Evolutionary conservation across 2,888 invertebrate genomes (phyloP), one percentile per base, ranked within the genome.

Genomic region (Lasioglossum lativentre): DNA sequence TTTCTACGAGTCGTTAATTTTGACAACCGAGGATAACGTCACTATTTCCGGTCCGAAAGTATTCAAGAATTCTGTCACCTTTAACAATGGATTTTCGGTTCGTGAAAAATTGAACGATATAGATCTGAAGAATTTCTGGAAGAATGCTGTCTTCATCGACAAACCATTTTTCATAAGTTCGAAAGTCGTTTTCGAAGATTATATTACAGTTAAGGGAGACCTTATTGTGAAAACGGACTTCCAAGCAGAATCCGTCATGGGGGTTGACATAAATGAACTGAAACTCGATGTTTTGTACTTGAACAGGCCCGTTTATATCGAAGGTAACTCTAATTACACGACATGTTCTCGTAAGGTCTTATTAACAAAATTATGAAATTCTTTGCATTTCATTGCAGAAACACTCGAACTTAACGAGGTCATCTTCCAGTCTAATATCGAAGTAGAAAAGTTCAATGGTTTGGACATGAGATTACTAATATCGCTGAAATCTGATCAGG

Each of bases 401-500:
- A 86, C 92, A 6, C 91, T 96, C 4, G 91, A 78, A 1, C 95
- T 97, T 90, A 93, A 94, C 1, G 86, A 95, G 12, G 95, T 95
- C 1, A 92, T 92, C 3, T 94, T 96, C 59, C 90, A 95, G 42
- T 94, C 95, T 34, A 92, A 94, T n/a, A 85, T 96, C 14, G 89
- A 87, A 14, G 94, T 95, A 0, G 88, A 94, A 16, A 95, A 91
- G 68, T 83, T 96, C 5, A 97, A 97, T 88, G 93, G 95, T 27
- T 87, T 96, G 23, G 92, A 96, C 85, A 93, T 96, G 86, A 93
- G 94, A 0, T 90, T 92, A 12, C 79, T 96, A 6, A 94, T 97
- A 52, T 95, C 96, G 0, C 89, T 96, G 40, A 92, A 95, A 80
- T 95, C 95, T 0, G 91, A 95, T 16, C 96, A 96, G 92, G 92